phyloP scores from a whole-genome alignment of 2,797 vertebrate species.

The Smutsia gigantea region DNA sequence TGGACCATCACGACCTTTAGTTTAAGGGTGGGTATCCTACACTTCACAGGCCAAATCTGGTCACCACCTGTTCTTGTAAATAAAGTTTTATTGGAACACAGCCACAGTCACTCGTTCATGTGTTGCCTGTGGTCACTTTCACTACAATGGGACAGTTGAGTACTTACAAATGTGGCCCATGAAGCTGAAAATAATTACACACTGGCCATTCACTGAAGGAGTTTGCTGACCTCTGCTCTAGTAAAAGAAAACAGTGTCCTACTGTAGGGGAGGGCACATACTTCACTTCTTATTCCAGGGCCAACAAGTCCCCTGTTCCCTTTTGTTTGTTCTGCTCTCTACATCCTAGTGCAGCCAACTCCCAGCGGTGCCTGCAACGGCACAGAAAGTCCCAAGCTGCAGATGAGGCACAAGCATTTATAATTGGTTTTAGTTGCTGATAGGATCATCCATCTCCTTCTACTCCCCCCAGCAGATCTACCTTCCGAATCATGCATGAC shows the following conservation, averaged over 20 bases:
- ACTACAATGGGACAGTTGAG: background rate
- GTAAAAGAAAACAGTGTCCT: background rate
- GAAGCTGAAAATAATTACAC: no score
- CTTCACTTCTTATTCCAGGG: background rate
- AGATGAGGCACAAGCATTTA: background rate
- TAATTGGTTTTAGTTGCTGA: constrained; percentile 7
- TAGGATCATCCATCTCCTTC: background rate
- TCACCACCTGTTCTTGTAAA: background rate
- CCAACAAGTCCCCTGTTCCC: background rate
- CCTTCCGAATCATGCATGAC: background rate
- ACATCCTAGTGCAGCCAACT: background rate
- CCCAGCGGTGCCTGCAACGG: background rate
- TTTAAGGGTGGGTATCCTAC: background rate
- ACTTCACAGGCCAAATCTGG: background rate
- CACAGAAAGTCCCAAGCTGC: background rate
- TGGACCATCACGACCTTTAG: background rate
- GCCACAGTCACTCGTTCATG: rapidly evolving
- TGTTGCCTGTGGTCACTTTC: background rate
- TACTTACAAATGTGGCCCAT: background rate
- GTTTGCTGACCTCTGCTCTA: no score
- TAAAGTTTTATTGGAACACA: constrained; percentile 10
- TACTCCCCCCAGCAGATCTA: background rate
- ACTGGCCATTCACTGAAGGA: background rate
- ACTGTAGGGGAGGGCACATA: rapidly evolving
- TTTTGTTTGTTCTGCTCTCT: background rate